A percentile compares a stretch with the other conserved stretches of the same genome.
phyloP scores from a whole-genome alignment of 2,113 vertebrate genomes.

The Rostratula benghalensis region DNA sequence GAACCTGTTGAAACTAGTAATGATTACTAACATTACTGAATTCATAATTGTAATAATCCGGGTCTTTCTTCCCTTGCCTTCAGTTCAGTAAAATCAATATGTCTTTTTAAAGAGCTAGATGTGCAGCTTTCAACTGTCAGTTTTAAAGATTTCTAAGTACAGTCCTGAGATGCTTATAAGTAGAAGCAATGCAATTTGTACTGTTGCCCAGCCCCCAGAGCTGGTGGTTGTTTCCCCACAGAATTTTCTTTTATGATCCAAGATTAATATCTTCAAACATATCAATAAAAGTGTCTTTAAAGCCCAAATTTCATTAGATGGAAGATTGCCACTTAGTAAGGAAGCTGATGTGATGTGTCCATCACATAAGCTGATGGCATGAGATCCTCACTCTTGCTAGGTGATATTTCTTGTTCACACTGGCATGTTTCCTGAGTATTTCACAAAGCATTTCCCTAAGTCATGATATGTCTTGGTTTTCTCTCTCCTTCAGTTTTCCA shows the following conservation, averaged over 20 bases:
- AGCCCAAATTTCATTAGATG: neutral
- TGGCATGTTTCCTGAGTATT: neutral
- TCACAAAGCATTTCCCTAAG: neutral
- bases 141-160: neutral
- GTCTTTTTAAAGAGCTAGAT: neutral
- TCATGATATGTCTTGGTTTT: neutral
- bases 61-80: neutral
- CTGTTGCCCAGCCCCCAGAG: neutral
- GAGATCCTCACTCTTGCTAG: accelerated
- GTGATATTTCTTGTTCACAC: neutral
- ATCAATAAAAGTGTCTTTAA: neutral
- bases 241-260: neutral
- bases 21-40: neutral
- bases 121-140: neutral
- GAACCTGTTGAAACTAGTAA: neutral
- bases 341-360: neutral
- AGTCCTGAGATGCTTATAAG: neutral
- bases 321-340: neutral
- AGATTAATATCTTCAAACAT: neutral
- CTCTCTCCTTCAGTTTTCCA: neutral
- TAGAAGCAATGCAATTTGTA: neutral
- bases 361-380: neutral
- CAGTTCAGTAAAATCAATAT: neutral
- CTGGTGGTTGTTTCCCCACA: neutral
- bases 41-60: neutral